phyloP scores from a whole-genome alignment of 1,140 invertebrate genomes.

The Lutraria rhynchaena region DNA sequence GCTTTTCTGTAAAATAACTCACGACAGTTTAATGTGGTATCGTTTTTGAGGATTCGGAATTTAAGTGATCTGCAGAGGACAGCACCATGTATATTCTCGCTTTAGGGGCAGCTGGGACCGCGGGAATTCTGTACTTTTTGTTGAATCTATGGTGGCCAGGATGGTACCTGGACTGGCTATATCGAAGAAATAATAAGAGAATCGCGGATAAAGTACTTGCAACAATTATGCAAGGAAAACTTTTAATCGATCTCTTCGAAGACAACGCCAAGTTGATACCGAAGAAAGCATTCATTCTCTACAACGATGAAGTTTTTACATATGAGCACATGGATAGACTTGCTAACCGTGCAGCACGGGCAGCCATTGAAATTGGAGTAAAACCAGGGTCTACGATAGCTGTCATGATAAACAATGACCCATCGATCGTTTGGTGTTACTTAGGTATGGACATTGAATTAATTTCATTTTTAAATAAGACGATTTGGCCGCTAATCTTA shows the following conservation, averaged over 20 bases:
- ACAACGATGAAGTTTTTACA: conserved; percentile 58
- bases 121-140: conserved; percentile 20
- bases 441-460: conserved; percentile 57
- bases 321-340: conserved; percentile 64
- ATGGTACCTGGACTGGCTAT: conserved; percentile 43
- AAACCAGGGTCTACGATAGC: conserved; percentile 60
- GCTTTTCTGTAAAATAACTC: too few relatives aligned
- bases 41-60: too few relatives aligned
- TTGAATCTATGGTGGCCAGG: conserved; percentile 23
- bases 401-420: conserved; percentile 70
- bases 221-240: conserved; percentile 5
- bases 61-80: too few relatives aligned
- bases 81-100: too few relatives aligned
- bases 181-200: neutral
- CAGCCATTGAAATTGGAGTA: conserved; percentile 56
- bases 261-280: conserved; percentile 41
- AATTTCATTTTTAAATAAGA: too few relatives aligned
- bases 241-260: conserved; percentile 65
- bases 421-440: conserved; percentile 69
- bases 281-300: conserved; percentile 64
- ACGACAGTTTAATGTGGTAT: too few relatives aligned
- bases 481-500: too few relatives aligned
- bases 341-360: conserved; percentile 61
- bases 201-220: neutral
- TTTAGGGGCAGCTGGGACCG: neutral